Conservation (phyloP, 2,797 vertebrate species). For the Enteromius afrohamiltoni region DNA sequence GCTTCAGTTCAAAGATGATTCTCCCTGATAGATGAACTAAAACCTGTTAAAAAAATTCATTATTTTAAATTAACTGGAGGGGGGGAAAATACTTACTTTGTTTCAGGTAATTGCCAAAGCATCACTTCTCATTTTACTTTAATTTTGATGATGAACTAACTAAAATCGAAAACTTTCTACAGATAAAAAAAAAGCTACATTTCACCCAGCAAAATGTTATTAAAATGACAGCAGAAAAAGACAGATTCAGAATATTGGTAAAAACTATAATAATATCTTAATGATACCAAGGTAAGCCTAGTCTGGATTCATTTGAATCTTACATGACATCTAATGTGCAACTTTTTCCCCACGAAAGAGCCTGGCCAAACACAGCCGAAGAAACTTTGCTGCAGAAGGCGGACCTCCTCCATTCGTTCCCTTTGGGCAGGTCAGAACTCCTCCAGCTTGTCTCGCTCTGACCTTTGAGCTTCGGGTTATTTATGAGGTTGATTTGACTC, state of each 20-base stretch:
- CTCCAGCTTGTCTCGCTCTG: background rate
- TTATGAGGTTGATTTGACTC: background rate
- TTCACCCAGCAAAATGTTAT: background rate
- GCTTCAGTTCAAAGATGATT: conserved; percentile 22
- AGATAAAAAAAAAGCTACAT: background rate
- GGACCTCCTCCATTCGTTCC: conserved; percentile 96
- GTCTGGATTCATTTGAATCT: background rate
- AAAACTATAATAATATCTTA: background rate
- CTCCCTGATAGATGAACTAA: background rate
- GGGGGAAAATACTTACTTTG: background rate
- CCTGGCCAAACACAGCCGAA: conserved; percentile 95
- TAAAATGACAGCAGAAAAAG: background rate
- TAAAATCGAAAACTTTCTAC: background rate
- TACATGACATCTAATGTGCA: background rate
- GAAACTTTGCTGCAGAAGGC: conserved; percentile 94
- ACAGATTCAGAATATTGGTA: background rate
- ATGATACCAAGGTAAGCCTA: background rate
- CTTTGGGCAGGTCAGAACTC: conserved; percentile 91
- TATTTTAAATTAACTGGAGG: background rate
- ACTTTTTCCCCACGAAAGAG: conserved; percentile 77
- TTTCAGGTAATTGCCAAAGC: background rate
- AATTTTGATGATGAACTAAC: background rate
- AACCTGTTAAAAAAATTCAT: background rate
- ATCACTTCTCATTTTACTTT: background rate
- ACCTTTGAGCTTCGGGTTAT: background rate